These are phyloP conservation scores for Myiagra hebetior DNA, from an alignment of 2,113 vertebrate species.

Conservation along the genomic window DNA sequence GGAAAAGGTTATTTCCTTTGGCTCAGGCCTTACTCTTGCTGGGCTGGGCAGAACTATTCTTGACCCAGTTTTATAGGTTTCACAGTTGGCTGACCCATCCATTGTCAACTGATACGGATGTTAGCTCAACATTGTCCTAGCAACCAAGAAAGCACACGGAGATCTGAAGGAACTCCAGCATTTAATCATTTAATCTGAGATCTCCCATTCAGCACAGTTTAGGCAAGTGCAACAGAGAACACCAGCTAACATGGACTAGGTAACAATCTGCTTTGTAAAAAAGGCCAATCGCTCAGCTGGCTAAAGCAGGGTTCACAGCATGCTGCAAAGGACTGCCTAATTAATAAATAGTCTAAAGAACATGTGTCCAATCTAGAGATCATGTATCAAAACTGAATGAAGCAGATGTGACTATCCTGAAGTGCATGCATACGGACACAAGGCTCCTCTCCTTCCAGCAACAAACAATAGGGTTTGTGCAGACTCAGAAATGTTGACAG, in stretches of 20 bases:
- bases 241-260: not conserved
- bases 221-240: not conserved
- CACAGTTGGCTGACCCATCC: constrained; percentile 51
- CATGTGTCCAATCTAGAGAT: not conserved
- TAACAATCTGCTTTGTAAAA: not conserved
- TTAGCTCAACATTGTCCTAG: constrained; percentile 37
- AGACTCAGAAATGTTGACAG: not conserved
- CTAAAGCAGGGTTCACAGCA: not conserved
- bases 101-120: constrained; percentile 17
- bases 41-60: constrained; percentile 38
- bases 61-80: constrained; percentile 44
- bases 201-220: not conserved
- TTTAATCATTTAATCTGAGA: not conserved
- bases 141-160: constrained; percentile 50
- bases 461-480: not conserved
- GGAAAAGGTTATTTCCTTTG: constrained; percentile 51
- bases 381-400: not conserved
- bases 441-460: not conserved
- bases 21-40: not conserved
- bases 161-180: constrained; percentile 8
- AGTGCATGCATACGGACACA: fast-evolving
- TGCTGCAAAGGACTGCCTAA: not conserved
- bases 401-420: not conserved
- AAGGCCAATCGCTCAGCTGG: not conserved
- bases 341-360: not conserved